These are phyloP conservation scores for Catotricha subobsoleta DNA, from an alignment of 2,888 invertebrate species.

Conservation along the genomic window DNA sequence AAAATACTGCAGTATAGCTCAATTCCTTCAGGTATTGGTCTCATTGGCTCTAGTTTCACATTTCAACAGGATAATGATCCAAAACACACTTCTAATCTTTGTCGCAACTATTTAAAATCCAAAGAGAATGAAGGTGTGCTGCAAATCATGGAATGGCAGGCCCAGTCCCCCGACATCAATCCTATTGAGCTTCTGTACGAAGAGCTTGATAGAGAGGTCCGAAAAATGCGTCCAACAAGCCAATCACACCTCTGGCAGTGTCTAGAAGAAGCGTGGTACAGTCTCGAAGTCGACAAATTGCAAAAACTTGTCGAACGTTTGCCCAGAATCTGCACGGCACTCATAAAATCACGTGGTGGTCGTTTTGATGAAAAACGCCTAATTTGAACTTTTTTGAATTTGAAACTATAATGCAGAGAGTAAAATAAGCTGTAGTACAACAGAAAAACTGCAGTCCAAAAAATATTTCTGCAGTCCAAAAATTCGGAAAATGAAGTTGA, in stretches of 20 bases:
- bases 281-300: background rate
- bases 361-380: background rate
- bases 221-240: background rate
- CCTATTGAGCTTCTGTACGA: slow-evolving; percentile 2
- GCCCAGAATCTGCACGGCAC: background rate
- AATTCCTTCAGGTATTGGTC: background rate
- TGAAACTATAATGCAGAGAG: too few relatives aligned
- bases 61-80: slow-evolving; percentile 4
- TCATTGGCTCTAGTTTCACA: background rate
- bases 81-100: background rate
- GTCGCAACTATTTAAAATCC: background rate
- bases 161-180: background rate
- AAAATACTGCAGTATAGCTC: background rate
- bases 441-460: too few relatives aligned
- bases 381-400: too few relatives aligned
- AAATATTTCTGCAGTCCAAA: too few relatives aligned
- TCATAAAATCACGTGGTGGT: background rate
- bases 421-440: too few relatives aligned
- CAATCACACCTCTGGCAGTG: background rate
- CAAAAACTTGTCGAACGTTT: slow-evolving; percentile 1
- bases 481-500: too few relatives aligned
- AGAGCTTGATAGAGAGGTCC: background rate
- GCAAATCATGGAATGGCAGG: slow-evolving; percentile 1
- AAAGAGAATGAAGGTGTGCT: background rate
- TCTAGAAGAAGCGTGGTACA: background rate